These are phyloP conservation scores for Antennarius maculatus DNA, from an alignment of 2,797 vertebrate genomes.

Conservation along the genomic window DNA sequence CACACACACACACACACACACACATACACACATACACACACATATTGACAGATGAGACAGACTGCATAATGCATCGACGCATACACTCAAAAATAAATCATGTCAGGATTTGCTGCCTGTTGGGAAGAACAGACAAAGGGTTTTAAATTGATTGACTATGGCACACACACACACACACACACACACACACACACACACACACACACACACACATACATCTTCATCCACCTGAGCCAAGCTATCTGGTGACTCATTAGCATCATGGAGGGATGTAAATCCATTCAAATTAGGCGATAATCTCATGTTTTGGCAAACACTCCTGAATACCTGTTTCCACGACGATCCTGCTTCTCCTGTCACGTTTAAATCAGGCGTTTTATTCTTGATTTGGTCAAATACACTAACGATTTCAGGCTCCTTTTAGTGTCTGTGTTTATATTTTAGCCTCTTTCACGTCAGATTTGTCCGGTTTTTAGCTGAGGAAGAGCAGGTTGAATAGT, in stretches of 20 bases:
- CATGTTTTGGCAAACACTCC: slow-evolving; percentile 2
- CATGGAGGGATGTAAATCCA: slow-evolving; percentile 26
- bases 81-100: slow-evolving; percentile 42
- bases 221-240: slow-evolving; percentile 44
- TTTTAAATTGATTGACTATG: slow-evolving; percentile 58
- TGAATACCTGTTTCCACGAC: neutral
- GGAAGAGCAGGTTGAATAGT: too few relatives aligned
- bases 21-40: slow-evolving; percentile 14
- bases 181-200: slow-evolving; percentile 6
- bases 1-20: slow-evolving; percentile 16
- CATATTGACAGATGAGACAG: slow-evolving; percentile 22
- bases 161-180: slow-evolving; percentile 14
- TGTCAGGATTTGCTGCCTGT: slow-evolving; percentile 33
- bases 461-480: too few relatives aligned
- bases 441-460: too few relatives aligned
- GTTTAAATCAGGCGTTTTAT: too few relatives aligned
- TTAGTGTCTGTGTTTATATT: too few relatives aligned
- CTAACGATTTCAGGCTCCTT: too few relatives aligned
- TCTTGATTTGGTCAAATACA: too few relatives aligned
- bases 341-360: too few relatives aligned
- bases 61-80: slow-evolving; percentile 26
- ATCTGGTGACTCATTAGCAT: slow-evolving; percentile 49
- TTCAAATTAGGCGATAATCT: slow-evolving; percentile 31
- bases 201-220: slow-evolving; percentile 3
- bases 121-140: slow-evolving; percentile 41